Percentiles rank a stretch among this genome's conserved stretches.
These are phyloP conservation scores for Maccullochella peelii DNA, from an alignment of 2,113 vertebrate species.

Conservation along the genomic window DNA sequence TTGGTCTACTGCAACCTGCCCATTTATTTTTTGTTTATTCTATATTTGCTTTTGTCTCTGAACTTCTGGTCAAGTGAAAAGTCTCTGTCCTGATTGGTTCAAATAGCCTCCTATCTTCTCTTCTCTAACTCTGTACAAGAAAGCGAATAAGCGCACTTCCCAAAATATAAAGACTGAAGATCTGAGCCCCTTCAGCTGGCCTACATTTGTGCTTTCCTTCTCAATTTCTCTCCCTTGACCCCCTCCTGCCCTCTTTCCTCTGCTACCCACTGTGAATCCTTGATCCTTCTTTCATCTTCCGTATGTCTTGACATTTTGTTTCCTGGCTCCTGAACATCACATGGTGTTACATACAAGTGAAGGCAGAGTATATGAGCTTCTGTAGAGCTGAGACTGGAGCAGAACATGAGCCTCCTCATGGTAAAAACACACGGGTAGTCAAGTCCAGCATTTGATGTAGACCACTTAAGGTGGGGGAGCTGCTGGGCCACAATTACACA, in stretches of 20 bases:
- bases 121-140: too few relatives aligned
- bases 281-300: conserved; percentile 20
- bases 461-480: conserved; percentile 43
- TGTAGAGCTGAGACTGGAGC: not conserved
- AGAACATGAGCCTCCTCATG: not conserved
- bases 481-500: conserved; percentile 9
- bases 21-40: not conserved
- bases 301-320: not conserved
- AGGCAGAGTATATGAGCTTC: not conserved
- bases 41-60: not conserved
- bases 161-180: not conserved
- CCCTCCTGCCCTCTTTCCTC: conserved; percentile 5
- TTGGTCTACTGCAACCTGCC: not conserved
- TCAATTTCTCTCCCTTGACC: not conserved
- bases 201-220: not conserved
- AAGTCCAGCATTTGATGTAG: conserved; percentile 44
- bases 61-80: not conserved
- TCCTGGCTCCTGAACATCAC: conserved; percentile 9
- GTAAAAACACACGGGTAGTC: conserved; percentile 24
- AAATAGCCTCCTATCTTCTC: too few relatives aligned
- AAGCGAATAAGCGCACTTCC: not conserved
- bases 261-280: conserved; percentile 1
- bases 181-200: not conserved
- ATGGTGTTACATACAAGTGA: not conserved
- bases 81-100: not conserved